Conservation (phyloP, 2,113 vertebrate species). For the Potamarius usumacintae region DNA sequence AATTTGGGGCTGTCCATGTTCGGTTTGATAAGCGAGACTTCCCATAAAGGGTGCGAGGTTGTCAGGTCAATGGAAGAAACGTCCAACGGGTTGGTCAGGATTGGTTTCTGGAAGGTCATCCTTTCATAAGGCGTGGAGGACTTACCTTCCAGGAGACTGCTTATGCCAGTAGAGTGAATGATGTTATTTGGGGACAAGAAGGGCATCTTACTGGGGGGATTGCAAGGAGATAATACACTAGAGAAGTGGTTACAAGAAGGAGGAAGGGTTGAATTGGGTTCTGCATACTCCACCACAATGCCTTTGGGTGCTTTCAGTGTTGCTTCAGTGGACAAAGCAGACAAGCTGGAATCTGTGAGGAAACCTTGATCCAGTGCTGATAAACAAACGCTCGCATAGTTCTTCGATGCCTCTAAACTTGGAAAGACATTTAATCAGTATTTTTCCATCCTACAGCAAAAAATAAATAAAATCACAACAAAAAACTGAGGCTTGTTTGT, state of each 20-base stretch:
- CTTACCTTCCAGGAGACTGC: constrained; percentile 54
- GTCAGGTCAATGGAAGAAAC: constrained; percentile 56
- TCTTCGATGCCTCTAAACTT: constrained; percentile 57
- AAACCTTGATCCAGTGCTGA: constrained; percentile 68
- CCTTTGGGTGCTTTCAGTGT: constrained; percentile 43
- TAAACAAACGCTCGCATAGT: constrained; percentile 60
- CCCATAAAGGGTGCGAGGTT: constrained; percentile 63
- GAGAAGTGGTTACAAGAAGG: constrained; percentile 42
- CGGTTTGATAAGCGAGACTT: constrained; percentile 66
- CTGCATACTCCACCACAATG: constrained; percentile 49
- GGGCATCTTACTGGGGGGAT: constrained; percentile 1
- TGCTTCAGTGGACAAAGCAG: constrained; percentile 61
- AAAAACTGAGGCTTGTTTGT: neutral
- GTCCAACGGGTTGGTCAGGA: constrained; percentile 49
- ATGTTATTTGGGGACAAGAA: constrained; percentile 26
- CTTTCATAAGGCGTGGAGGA: constrained; percentile 68
- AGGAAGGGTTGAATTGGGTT: constrained; percentile 24
- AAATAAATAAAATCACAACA: neutral
- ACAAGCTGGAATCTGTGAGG: constrained; percentile 60
- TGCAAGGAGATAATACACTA: constrained; percentile 52
- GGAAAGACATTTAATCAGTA: neutral
- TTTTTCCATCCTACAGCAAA: neutral
- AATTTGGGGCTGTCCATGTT: constrained; percentile 61
- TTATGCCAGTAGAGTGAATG: constrained; percentile 9
- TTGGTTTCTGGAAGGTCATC: constrained; percentile 49